Evolutionary conservation across 2,113 vertebrate species (phyloP).

Genomic region (Leptobrachium ailaonicum): DNA sequence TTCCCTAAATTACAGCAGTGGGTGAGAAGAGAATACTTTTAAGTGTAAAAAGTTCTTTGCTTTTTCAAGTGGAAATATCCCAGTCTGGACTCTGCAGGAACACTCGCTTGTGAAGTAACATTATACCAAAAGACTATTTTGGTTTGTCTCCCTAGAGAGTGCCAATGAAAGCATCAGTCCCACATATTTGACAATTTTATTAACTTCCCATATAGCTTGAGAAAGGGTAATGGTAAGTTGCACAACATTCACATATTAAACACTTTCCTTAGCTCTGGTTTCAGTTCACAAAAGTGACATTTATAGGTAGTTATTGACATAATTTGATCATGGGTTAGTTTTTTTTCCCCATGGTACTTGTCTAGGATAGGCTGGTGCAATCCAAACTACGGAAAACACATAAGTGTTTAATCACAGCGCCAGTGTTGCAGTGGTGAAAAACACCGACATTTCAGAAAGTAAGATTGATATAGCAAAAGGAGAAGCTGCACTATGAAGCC

Average conservation of each 20-base stretch:
- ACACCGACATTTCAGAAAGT: no score
- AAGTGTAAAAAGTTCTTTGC: slow-evolving; percentile 8
- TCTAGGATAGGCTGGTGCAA: no score
- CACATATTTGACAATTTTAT: slow-evolving; percentile 45
- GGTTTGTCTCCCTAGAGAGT: slow-evolving; percentile 24
- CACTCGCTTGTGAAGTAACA: slow-evolving; percentile 43
- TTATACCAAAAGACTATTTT: slow-evolving; percentile 45
- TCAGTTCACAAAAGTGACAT: neutral
- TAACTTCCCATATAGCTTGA: slow-evolving; percentile 25
- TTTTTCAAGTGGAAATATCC: slow-evolving; percentile 48
- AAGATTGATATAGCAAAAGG: no score
- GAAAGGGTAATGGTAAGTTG: neutral
- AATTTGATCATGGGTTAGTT: no score
- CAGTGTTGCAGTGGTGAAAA: no score
- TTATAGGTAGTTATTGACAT: no score
- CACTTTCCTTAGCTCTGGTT: neutral
- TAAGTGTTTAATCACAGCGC: no score
- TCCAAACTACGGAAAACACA: no score
- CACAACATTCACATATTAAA: neutral
- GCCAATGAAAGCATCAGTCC: neutral
- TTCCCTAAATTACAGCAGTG: slow-evolving; percentile 44
- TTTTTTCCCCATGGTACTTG: no score
- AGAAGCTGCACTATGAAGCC: no score
- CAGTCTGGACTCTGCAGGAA: slow-evolving; percentile 57
- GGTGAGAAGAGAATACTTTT: slow-evolving; percentile 26